Evolutionary conservation across 2,797 vertebrate genomes (phyloP).

Genomic region (Salmo trutta): DNA sequence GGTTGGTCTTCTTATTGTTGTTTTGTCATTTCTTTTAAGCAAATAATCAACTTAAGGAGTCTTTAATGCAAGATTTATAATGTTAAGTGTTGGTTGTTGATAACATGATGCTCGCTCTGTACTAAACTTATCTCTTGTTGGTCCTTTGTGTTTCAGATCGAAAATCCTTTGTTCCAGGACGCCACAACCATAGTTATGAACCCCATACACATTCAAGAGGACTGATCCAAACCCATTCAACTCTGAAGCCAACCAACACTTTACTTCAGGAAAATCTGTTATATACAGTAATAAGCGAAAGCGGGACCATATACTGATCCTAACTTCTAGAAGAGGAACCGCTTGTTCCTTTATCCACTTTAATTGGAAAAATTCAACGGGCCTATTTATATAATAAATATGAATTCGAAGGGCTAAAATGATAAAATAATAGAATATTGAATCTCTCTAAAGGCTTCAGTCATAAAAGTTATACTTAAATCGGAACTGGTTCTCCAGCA

Average conservation of each 20-base stretch:
- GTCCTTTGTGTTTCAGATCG: conserved; percentile 49
- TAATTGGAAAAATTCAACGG: too few relatives aligned
- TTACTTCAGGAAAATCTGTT: not conserved
- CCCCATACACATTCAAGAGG: conserved; percentile 52
- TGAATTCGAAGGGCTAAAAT: too few relatives aligned
- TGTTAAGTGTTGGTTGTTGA: not conserved
- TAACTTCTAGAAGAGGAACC: not conserved
- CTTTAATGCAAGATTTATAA: not conserved
- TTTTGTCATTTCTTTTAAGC: not conserved
- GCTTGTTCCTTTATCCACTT: not conserved
- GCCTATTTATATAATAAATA: too few relatives aligned
- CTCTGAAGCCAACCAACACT: not conserved
- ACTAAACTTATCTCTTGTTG: conserved; percentile 5
- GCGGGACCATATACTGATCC: too few relatives aligned
- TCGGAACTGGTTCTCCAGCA: too few relatives aligned
- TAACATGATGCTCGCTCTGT: not conserved
- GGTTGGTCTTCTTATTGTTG: not conserved
- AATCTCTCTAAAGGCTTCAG: too few relatives aligned
- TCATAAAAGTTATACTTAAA: too few relatives aligned
- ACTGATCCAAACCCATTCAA: not conserved
- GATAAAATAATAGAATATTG: too few relatives aligned
- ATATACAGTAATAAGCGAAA: not conserved
- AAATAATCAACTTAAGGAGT: not conserved
- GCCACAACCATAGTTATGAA: conserved; percentile 75
- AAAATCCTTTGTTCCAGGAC: conserved; percentile 74